Conservation (phyloP, 1,140 invertebrate genomes). For the Anadara kagoshimensis region DNA sequence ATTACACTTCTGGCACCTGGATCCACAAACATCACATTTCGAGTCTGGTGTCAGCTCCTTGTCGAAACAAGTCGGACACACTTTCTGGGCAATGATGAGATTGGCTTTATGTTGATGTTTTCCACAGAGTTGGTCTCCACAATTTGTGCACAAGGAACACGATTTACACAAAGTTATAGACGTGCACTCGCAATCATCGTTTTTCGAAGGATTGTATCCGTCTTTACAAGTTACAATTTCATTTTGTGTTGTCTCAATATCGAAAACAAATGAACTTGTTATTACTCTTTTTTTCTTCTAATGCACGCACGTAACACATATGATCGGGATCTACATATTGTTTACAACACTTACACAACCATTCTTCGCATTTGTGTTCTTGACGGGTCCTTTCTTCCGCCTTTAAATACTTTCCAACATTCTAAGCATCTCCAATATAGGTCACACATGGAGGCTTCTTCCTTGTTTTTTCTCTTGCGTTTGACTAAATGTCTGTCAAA, state of each 20-base stretch:
- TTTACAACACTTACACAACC: constrained; percentile 7
- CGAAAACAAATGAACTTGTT: constrained; percentile 22
- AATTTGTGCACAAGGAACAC: not conserved
- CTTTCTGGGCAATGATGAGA: not conserved
- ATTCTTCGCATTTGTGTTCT: constrained; percentile 23
- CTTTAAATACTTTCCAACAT: constrained; percentile 4
- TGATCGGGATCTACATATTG: constrained; percentile 12
- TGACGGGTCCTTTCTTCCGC: constrained; percentile 3
- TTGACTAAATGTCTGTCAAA: constrained; percentile 6
- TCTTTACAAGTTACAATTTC: not conserved
- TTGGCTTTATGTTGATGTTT: constrained; percentile 1
- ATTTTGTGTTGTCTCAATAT: constrained; percentile 19
- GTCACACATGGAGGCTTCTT: not conserved
- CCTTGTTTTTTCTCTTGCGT: not conserved
- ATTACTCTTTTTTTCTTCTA: not conserved
- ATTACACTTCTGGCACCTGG: not conserved
- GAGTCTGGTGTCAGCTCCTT: not conserved
- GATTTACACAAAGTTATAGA: not conserved
- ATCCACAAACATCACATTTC: not conserved
- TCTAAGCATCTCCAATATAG: constrained; percentile 7
- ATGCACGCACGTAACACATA: constrained; percentile 10
- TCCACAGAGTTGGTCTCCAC: not conserved
- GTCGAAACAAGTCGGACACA: not conserved
- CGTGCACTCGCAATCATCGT: not conserved
- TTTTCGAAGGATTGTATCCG: not conserved